Conservation (phyloP, 2,113 vertebrate genomes). For the Ivindomyrus marchei region DNA sequence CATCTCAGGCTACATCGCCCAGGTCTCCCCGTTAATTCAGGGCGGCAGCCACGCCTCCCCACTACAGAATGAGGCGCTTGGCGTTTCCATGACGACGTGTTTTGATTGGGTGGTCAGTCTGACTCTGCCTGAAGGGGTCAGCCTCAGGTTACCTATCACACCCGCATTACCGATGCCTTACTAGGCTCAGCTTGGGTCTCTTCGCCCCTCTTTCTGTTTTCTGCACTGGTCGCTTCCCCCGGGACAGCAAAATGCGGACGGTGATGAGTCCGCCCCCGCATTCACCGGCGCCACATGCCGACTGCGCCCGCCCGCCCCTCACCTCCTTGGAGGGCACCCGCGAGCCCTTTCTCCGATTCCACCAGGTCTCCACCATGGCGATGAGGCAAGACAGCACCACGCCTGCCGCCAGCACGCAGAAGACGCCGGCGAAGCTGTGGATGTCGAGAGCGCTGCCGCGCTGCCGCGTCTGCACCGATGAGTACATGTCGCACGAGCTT, state of each 20-base stretch:
- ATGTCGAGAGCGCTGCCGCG: constrained; percentile 88
- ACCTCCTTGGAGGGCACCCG: constrained; percentile 98
- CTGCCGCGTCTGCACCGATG: constrained; percentile 79
- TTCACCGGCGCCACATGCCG: neutral
- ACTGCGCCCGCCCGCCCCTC: constrained; percentile 43
- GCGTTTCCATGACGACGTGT: neutral
- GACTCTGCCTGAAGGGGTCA: neutral
- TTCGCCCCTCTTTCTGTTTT: neutral
- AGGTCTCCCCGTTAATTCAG: neutral
- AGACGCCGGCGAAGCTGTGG: constrained; percentile 95
- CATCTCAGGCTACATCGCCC: neutral
- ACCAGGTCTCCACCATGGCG: constrained; percentile 97
- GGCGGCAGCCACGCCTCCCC: neutral
- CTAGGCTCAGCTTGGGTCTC: neutral
- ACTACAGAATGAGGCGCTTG: neutral
- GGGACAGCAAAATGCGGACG: neutral
- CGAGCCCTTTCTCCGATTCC: constrained; percentile 93
- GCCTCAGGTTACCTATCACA: neutral
- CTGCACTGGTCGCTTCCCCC: neutral
- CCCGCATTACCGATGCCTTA: neutral
- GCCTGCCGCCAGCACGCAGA: constrained; percentile 92
- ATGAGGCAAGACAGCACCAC: constrained; percentile 97
- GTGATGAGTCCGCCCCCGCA: neutral
- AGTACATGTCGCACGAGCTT: constrained; percentile 88
- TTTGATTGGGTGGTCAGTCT: neutral